Conservation (phyloP, 1,140 invertebrate species). For the Lethocerus indicus region DNA sequence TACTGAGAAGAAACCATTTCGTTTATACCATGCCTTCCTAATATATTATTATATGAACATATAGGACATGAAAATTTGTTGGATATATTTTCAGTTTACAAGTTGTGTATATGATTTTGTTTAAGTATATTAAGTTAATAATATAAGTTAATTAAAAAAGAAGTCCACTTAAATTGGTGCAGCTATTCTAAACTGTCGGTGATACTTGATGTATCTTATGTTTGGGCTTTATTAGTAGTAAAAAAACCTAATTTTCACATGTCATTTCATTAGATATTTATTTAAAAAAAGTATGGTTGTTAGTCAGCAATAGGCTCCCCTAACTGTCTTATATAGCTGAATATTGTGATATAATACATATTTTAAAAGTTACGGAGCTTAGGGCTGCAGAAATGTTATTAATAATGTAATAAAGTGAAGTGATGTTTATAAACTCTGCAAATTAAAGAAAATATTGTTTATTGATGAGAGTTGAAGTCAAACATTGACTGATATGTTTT, state of each 20-base stretch:
- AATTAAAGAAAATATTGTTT: slow-evolving; percentile 1
- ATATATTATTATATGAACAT: no score
- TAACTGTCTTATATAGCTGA: slow-evolving; percentile 9
- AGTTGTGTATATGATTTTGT: no score
- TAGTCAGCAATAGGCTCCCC: slow-evolving; percentile 8
- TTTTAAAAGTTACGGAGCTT: slow-evolving; percentile 8
- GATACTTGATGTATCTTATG: slow-evolving; percentile 1
- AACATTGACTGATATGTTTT: neutral
- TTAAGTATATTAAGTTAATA: no score
- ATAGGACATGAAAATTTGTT: no score
- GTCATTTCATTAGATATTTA: slow-evolving; percentile 1
- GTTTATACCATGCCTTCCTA: no score
- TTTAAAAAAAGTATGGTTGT: no score
- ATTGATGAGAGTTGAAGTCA: neutral
- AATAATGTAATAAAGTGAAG: neutral
- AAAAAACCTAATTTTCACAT: slow-evolving; percentile 1
- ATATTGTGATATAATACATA: slow-evolving; percentile 5
- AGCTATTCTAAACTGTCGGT: slow-evolving; percentile 3
- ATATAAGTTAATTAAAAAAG: no score
- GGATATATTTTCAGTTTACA: no score
- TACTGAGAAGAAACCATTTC: no score
- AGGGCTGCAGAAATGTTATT: slow-evolving; percentile 9
- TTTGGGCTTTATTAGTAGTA: slow-evolving; percentile 1
- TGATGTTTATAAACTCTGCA: neutral
- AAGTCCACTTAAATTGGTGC: no score